A percentile compares a stretch with the other conserved stretches of the same genome.
These are phyloP conservation scores for Anoplopoma fimbria DNA, from an alignment of 2,113 vertebrate species.

Conservation along the genomic window DNA sequence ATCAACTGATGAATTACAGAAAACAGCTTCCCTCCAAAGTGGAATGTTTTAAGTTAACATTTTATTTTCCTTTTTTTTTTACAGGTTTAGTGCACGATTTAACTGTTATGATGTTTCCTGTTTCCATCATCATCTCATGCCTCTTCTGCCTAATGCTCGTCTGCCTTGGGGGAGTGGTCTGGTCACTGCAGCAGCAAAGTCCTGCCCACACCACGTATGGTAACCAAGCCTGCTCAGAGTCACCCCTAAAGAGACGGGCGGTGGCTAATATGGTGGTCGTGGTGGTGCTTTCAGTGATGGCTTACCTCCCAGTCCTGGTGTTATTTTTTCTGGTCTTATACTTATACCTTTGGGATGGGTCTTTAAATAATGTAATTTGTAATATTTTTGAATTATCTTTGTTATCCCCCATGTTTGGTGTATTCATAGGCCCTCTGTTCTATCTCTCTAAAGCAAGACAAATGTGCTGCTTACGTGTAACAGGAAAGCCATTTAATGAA, in stretches of 20 bases:
- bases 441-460: slow-evolving; percentile 67
- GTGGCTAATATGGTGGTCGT: slow-evolving; percentile 64
- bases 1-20: neutral
- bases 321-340: slow-evolving; percentile 9
- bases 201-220: slow-evolving; percentile 33
- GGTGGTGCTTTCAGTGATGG: slow-evolving; percentile 51
- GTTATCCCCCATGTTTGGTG: slow-evolving; percentile 59
- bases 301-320: slow-evolving; percentile 59
- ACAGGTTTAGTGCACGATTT: neutral
- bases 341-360: rapidly evolving
- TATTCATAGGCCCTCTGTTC: slow-evolving; percentile 73
- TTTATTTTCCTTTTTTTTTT: neutral
- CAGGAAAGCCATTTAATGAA: neutral
- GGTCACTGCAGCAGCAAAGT: slow-evolving; percentile 48
- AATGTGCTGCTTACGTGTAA: slow-evolving; percentile 9
- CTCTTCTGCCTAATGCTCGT: slow-evolving; percentile 67
- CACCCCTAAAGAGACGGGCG: slow-evolving; percentile 61
- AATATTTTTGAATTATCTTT: neutral
- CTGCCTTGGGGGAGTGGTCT: slow-evolving; percentile 56
- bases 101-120: neutral
- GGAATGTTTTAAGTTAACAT: neutral
- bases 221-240: neutral
- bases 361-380: rapidly evolving
- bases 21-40: neutral
- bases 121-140: slow-evolving; percentile 45